Evolutionary conservation across 2,113 vertebrate genomes (phyloP), one percentile per base, ranked within the genome.

Genomic region (Rhea pennata): DNA sequence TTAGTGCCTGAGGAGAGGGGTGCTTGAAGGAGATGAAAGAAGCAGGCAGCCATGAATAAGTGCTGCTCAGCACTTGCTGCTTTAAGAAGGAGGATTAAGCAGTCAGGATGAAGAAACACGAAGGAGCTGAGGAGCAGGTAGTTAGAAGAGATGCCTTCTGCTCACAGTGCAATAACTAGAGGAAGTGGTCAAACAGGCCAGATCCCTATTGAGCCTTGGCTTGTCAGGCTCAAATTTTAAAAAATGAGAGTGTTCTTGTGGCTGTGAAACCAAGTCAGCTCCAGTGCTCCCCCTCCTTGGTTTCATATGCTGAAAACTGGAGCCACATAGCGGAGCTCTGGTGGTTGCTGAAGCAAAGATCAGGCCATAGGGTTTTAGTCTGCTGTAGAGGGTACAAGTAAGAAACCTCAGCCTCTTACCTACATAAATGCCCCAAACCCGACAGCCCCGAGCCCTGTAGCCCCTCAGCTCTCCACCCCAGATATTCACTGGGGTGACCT

Each of bases 301-400:
- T 8, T 40, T 70, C 53, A 17, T 3, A 29, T 0, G 0, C 33
- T 0, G 0, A 22, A 40, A 88, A 31, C 29, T 31, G 9, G 56
- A 51, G 69, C 82, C 42, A 71, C 87, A 50, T 23, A 2, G 2
- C 46, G 16, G 13, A 15, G 22, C 56, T 58, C 2, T 2, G 26
- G 33, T 39, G 66, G 24, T 4, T 80, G 33, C 59, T 76, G n/a
- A 7, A 44, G 56, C 27, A 58, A 56, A 81, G 27, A 9, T 6
- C 3, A 2, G 1, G n/a, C 39, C n/a, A 5, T 0, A 9, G 23
- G 10, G 24, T 0, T 16, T 64, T 19, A 69, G n/a, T 22, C 42
- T 20, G 48, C 40, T 85, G 26, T 40, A 36, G 36, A 81, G 7
- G 22, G 26, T 31, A 72, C 15, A 46, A 3, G 27, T n/a, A 23